These are phyloP conservation scores for Naso thynnoides DNA, from an alignment of 2,797 vertebrate species.

Conservation along the genomic window DNA sequence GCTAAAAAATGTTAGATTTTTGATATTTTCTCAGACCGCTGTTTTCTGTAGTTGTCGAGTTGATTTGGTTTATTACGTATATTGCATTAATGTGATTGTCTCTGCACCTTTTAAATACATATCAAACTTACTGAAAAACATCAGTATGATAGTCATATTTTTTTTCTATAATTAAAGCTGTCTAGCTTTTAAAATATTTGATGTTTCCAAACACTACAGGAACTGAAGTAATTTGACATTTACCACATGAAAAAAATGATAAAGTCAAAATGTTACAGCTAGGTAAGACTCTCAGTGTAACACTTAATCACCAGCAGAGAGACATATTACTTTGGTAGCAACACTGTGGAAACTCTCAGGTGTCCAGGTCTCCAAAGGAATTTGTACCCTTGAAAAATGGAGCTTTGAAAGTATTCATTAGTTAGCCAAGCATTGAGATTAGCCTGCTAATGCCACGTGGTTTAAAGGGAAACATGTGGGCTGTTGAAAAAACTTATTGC, in stretches of 20 bases:
- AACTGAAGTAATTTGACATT: conserved; percentile 36
- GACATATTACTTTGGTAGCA: conserved; percentile 52
- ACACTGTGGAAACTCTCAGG: conserved; percentile 60
- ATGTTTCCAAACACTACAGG: conserved; percentile 7
- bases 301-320: conserved; percentile 58
- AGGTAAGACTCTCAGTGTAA: conserved; percentile 45
- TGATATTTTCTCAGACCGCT: neutral
- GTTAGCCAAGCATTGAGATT: conserved; percentile 66
- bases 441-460: conserved; percentile 56
- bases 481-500: conserved; percentile 18
- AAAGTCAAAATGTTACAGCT: conserved; percentile 37
- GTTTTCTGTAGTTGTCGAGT: neutral
- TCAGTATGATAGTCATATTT: neutral
- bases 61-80: neutral
- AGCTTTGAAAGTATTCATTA: conserved; percentile 69
- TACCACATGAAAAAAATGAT: conserved; percentile 29
- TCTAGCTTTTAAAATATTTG: conserved; percentile 2
- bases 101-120: neutral
- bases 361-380: conserved; percentile 65
- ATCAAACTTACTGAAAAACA: neutral
- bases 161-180: neutral
- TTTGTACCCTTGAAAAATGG: conserved; percentile 68
- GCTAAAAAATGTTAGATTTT: neutral
- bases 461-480: conserved; percentile 57
- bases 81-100: neutral